Conservation (phyloP, 2,113 vertebrate genomes). For the Pituophis catenifer region DNA sequence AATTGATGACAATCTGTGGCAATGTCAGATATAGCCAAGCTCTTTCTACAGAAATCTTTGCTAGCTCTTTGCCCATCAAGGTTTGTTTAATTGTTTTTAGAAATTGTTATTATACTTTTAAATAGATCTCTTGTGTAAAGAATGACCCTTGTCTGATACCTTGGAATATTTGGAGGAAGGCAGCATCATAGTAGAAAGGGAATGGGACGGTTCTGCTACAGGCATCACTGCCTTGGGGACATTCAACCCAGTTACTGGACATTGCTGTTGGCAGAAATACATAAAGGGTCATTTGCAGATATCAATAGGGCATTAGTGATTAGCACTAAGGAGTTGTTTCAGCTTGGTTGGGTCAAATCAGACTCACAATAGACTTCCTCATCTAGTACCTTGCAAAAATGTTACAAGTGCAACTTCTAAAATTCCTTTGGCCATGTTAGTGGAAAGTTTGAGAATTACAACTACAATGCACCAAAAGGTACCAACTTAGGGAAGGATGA, state of each 20-base stretch:
- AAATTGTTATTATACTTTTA: background rate
- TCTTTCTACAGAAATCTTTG: background rate
- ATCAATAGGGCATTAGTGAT: background rate
- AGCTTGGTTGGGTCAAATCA: background rate
- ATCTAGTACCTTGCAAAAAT: background rate
- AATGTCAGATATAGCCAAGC: background rate
- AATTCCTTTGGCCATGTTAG: background rate
- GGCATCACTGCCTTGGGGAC: background rate
- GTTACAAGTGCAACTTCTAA: background rate
- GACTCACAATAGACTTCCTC: background rate
- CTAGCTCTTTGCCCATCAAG: slow-evolving; percentile 5
- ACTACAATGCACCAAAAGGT: background rate
- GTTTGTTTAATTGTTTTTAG: background rate
- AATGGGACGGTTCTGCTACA: slow-evolving; percentile 6
- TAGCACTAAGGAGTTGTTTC: background rate
- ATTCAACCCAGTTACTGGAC: slow-evolving; percentile 11
- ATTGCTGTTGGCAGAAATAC: slow-evolving; percentile 38
- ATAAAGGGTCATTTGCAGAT: slow-evolving; percentile 14
- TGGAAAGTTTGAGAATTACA: background rate
- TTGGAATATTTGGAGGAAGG: slow-evolving; percentile 19
- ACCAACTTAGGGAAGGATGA: background rate
- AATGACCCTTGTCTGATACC: background rate
- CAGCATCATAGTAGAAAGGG: background rate
- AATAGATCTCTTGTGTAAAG: slow-evolving; percentile 11
- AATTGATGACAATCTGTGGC: accelerated